Base-by-base conservation (phyloP, 2,113 vertebrate genomes). In the Mastomys natalensis region DNA sequence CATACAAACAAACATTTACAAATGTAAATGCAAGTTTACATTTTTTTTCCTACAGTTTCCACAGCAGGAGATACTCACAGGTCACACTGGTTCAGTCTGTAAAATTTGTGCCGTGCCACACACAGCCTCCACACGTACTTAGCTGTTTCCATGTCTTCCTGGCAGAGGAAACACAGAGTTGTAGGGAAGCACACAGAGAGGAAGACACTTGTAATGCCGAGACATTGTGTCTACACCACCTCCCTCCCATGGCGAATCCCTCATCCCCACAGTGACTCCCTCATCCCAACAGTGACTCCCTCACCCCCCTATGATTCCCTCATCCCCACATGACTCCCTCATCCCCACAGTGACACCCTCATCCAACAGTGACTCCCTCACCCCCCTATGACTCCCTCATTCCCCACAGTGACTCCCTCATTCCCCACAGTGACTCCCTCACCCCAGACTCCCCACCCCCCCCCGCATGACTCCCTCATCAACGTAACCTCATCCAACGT, bases 141-240 rank as follows among this genome's bases (percentile, higher is more conserved):
- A 92, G 99, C 99, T 45, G 99, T 99, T 99, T 99, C 99, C 99
- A 99, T 99, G 98, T 99, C 99, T 98, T 99, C 99, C 99, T 99
- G 97, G 97, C 53, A 98, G 98, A 98, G 10, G 93, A 97, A 98
- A 97, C 34, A 21, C 10, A 91, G 64, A 93, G 78, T 89, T 68
- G 77, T 13, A 92, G 31, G 37, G 88, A 88, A 77, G 55, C 29
- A 74, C 76, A 58, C 58, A 68, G 2, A 62, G 40, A 48, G 48
- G 9, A 13, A 29, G 16, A 37, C 19, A 66, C 6, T 34, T 68
- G 58, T 37, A 37, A 29, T 2, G 43, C 58, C 70, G 62, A 91
- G 7, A 34, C n/a, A 29, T 1, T 17, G 2, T 3, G 1, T 17
- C 37, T 29, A 24, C 60, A 51, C 5, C 17, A 53, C 37, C n/a